These are phyloP conservation scores for Dipodomys stephensi DNA, from an alignment of 2,113 vertebrate genomes.

Conservation along the genomic window DNA sequence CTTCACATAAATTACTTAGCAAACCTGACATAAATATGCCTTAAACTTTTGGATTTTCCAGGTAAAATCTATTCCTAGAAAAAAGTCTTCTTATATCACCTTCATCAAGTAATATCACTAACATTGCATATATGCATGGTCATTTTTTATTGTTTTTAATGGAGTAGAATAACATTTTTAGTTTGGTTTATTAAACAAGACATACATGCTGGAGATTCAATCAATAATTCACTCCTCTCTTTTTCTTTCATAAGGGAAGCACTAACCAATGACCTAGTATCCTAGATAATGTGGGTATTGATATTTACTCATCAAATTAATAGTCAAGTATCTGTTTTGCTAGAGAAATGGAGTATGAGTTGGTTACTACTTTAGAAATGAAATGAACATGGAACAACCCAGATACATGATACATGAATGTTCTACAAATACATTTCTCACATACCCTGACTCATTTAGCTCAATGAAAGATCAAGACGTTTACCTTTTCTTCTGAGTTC, in stretches of 20 bases:
- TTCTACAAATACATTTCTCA: neutral
- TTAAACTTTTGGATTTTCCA: conserved; percentile 8
- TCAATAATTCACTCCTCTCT: neutral
- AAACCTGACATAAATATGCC: neutral
- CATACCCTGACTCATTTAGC: neutral
- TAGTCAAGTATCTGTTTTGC: conserved; percentile 24
- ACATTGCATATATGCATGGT: neutral
- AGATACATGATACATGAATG: neutral
- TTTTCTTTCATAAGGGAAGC: conserved; percentile 29
- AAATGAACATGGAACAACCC: neutral
- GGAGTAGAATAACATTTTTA: neutral
- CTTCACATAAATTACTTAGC: conserved; percentile 44
- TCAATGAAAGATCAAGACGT: neutral
- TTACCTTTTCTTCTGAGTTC: neutral
- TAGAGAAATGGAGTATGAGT: neutral
- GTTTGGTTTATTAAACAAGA: neutral
- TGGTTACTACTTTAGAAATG: neutral
- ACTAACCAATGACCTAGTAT: neutral
- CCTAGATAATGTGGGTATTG: neutral
- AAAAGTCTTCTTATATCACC: conserved; percentile 12
- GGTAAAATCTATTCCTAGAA: neutral
- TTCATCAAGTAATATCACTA: neutral
- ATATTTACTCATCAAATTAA: conserved; percentile 13
- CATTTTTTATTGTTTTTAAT: neutral
- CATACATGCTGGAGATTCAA: neutral